Conservation (phyloP, 1,140 invertebrate genomes). For the Acromyrmex heyeri region DNA sequence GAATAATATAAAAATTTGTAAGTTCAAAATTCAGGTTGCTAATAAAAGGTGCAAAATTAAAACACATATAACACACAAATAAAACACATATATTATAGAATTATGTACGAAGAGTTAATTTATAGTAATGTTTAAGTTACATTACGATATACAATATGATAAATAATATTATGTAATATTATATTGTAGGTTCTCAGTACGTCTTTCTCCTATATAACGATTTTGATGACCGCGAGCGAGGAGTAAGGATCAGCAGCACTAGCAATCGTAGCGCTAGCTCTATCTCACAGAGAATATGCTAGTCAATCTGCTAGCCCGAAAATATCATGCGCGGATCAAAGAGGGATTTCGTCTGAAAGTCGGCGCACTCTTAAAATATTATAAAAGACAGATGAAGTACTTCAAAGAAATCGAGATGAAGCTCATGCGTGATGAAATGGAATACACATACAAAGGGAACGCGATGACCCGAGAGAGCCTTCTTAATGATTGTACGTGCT, state of each 20-base stretch:
- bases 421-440: conserved; percentile 13
- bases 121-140: not conserved
- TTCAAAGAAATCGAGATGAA: conserved; percentile 28
- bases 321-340: conserved; percentile 66
- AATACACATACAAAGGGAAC: conserved; percentile 2
- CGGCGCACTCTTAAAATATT: conserved; percentile 45
- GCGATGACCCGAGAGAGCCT: conserved; percentile 1
- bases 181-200: conserved; percentile 78
- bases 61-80: too few relatives aligned
- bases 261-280: conserved; percentile 32
- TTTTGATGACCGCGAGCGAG: conserved; percentile 64
- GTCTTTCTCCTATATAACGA: conserved; percentile 80
- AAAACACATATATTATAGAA: too few relatives aligned
- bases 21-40: too few relatives aligned
- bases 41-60: too few relatives aligned
- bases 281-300: conserved; percentile 61
- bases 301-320: conserved; percentile 65
- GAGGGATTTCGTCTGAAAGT: conserved; percentile 19
- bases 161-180: not conserved
- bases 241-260: conserved; percentile 54
- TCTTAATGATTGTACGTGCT: conserved; percentile 5
- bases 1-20: too few relatives aligned
- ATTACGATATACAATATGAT: not conserved
- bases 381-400: conserved; percentile 57
- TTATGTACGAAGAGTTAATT: not conserved